Percentiles rank a stretch among this genome's conserved stretches.
Evolutionary conservation across 2,113 vertebrate genomes (phyloP).

Genomic region (Haliaeetus leucogaster): DNA sequence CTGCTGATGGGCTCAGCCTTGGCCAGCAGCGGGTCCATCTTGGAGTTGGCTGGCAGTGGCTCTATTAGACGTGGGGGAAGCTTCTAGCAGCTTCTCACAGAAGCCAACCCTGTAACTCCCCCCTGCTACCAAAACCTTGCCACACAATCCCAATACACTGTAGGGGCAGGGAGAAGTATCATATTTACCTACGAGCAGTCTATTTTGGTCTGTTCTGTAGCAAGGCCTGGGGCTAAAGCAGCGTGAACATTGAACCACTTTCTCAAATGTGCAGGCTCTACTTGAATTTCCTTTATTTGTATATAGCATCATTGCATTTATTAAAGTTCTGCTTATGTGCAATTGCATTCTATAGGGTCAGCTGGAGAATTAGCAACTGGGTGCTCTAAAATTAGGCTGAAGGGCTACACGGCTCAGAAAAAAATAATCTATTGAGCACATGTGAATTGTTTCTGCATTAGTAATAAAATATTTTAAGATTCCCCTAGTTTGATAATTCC

Average conservation of each 20-base stretch:
- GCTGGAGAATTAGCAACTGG: neutral
- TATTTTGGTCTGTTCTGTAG: neutral
- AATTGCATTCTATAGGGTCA: neutral
- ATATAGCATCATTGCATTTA: neutral
- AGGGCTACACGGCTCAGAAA: neutral
- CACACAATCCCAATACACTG: neutral
- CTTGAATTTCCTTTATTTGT: neutral
- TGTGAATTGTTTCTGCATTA: neutral
- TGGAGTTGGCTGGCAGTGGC: no score
- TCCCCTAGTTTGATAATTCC: neutral
- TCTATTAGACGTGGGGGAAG: no score
- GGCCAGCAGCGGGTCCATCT: no score
- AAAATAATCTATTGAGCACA: accelerated
- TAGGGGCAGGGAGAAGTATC: accelerated
- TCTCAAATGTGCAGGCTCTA: neutral
- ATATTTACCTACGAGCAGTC: neutral
- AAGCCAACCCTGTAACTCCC: neutral
- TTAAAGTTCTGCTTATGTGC: neutral
- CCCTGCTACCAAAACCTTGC: neutral
- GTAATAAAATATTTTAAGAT: neutral
- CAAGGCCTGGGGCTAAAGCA: neutral
- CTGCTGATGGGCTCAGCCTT: no score
- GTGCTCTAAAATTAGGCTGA: neutral
- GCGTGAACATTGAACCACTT: neutral
- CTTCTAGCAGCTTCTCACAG: no score